Conservation (phyloP, 2,888 invertebrate species). For the Euplexia lucipara region DNA sequence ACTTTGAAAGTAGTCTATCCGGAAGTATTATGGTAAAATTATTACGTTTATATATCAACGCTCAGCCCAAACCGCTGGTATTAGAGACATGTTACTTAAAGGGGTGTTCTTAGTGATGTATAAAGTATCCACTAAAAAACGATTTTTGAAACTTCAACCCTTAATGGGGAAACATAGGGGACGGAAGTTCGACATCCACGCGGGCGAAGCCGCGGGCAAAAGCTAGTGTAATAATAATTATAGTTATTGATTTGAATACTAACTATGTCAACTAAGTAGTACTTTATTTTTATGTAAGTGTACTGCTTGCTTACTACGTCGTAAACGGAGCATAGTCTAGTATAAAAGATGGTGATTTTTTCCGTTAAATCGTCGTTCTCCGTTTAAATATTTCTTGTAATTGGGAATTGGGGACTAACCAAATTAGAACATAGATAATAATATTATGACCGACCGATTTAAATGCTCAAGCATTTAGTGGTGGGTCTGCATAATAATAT, state of each 20-base stretch:
- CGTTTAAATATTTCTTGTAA: slow-evolving; percentile 18
- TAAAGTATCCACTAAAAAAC: no score
- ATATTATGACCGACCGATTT: slow-evolving; percentile 25
- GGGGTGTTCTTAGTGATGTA: no score
- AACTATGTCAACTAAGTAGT: slow-evolving; percentile 6
- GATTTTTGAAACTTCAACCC: no score
- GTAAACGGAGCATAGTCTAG: slow-evolving; percentile 9
- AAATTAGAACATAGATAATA: slow-evolving; percentile 36
- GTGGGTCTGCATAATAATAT: slow-evolving; percentile 6
- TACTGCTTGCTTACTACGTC: slow-evolving; percentile 5
- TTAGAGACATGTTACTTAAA: no score
- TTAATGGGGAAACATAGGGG: no score
- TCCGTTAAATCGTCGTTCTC: slow-evolving; percentile 11
- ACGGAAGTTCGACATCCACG: no score
- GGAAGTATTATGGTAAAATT: no score
- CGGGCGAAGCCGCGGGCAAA: no score
- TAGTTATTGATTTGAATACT: slow-evolving; percentile 46
- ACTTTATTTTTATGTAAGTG: slow-evolving; percentile 29
- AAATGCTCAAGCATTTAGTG: slow-evolving; percentile 12
- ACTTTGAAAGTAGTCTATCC: no score
- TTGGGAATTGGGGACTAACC: slow-evolving; percentile 27
- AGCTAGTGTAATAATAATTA: slow-evolving; percentile 10
- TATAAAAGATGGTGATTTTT: slow-evolving; percentile 6
- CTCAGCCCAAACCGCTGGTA: no score
- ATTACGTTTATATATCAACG: no score